phyloP scores from a whole-genome alignment of 2,113 vertebrate species.

The Gorsachius goisagi region DNA sequence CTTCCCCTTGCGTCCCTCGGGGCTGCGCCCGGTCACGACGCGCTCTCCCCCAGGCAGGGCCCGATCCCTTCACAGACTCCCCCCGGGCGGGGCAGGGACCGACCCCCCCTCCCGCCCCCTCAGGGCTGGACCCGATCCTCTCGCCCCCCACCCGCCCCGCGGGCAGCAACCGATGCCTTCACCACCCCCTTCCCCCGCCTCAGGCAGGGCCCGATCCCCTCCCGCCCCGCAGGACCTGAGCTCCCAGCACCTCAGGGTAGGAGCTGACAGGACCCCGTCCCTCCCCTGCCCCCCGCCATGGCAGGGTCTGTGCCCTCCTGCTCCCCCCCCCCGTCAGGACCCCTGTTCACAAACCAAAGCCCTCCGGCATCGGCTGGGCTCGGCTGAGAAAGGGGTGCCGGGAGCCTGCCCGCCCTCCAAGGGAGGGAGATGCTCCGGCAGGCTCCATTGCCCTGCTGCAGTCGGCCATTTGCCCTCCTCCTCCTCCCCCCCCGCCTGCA shows the following conservation, averaged over 20 bases:
- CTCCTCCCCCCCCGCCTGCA: background rate
- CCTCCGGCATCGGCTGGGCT: background rate
- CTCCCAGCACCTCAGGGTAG: background rate
- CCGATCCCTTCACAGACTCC: background rate
- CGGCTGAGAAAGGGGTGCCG: background rate
- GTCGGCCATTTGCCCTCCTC: conserved; percentile 13
- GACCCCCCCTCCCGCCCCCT: background rate
- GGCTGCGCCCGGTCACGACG: background rate
- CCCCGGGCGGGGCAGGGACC: too few relatives aligned
- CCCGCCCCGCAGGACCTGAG: background rate
- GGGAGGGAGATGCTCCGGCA: background rate
- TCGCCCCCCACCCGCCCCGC: too few relatives aligned
- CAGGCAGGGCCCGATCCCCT: background rate
- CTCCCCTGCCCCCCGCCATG: background rate
- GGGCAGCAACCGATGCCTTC: background rate
- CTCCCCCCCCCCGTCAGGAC: background rate
- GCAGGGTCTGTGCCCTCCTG: background rate
- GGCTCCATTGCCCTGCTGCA: conserved; percentile 4
- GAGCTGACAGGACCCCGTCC: background rate
- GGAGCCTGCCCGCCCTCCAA: background rate
- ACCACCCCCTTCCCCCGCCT: too few relatives aligned
- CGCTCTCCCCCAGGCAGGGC: background rate
- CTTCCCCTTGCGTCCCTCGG: background rate
- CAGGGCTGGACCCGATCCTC: background rate
- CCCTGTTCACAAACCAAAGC: background rate